Percentiles rank a stretch among this genome's conserved stretches.
Evolutionary conservation across 2,888 invertebrate species (phyloP).

Genomic region (Pandemis cinnamomeana): DNA sequence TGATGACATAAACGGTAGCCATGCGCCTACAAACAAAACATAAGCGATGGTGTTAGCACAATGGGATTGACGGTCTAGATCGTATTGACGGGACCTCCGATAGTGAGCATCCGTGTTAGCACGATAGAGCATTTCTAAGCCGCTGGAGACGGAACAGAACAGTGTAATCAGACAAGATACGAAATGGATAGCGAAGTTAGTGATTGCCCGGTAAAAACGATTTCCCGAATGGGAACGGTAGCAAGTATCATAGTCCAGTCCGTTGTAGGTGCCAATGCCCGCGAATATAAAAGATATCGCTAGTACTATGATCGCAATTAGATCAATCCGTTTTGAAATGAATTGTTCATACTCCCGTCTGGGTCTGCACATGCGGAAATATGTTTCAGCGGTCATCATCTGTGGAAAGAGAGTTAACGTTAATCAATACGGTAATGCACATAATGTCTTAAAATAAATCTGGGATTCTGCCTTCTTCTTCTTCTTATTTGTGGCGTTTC

Average conservation of each 20-base stretch:
- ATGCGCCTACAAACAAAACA: slow-evolving; percentile 85
- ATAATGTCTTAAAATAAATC: no score
- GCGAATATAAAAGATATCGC: slow-evolving; percentile 81
- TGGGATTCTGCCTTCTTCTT: no score
- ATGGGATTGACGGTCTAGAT: slow-evolving; percentile 86
- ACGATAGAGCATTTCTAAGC: slow-evolving; percentile 78
- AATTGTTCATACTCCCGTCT: slow-evolving; percentile 64
- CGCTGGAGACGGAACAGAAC: slow-evolving; percentile 79
- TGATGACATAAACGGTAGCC: slow-evolving; percentile 88
- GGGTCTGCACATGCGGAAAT: slow-evolving; percentile 84
- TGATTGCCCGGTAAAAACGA: slow-evolving; percentile 82
- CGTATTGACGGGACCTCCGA: slow-evolving; percentile 86
- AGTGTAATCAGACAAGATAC: slow-evolving; percentile 83
- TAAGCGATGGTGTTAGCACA: slow-evolving; percentile 87
- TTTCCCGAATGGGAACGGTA: slow-evolving; percentile 81
- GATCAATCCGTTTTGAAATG: slow-evolving; percentile 69
- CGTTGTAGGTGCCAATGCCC: slow-evolving; percentile 85
- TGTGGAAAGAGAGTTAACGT: slow-evolving; percentile 46
- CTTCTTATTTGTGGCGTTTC: no score
- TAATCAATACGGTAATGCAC: no score
- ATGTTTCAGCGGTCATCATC: slow-evolving; percentile 86
- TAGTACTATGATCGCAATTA: slow-evolving; percentile 84
- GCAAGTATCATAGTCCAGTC: slow-evolving; percentile 89
- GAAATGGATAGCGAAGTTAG: slow-evolving; percentile 84
- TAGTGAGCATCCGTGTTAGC: slow-evolving; percentile 81